These are phyloP conservation scores for Drosophila recens DNA, from an alignment of 2,888 invertebrate genomes.

Conservation along the genomic window DNA sequence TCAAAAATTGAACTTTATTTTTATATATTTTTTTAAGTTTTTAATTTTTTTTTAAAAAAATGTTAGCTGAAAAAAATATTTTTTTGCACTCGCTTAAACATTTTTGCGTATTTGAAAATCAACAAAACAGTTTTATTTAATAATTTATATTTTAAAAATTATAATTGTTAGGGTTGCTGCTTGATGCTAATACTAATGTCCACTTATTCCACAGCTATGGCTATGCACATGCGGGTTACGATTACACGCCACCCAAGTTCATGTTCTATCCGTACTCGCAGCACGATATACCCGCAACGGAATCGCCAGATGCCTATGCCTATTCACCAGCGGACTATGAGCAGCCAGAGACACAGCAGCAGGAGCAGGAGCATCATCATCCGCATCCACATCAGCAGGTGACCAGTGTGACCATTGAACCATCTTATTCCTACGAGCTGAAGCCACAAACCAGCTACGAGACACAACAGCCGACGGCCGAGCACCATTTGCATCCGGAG, in stretches of 20 bases:
- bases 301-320: constrained; percentile 63
- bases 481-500: constrained; percentile 51
- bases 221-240: constrained; percentile 82
- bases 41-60: too few relatives aligned
- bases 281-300: constrained; percentile 86
- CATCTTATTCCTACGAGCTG: constrained; percentile 86
- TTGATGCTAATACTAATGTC: neutral
- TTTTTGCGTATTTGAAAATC: too few relatives aligned
- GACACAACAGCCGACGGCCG: constrained; percentile 34
- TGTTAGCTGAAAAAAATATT: too few relatives aligned
- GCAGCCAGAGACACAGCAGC: constrained; percentile 43
- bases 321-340: constrained; percentile 65
- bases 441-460: constrained; percentile 79
- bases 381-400: constrained; percentile 61
- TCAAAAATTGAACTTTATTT: too few relatives aligned
- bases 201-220: constrained; percentile 79
- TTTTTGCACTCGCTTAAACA: too few relatives aligned
- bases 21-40: too few relatives aligned
- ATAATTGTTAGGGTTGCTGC: too few relatives aligned
- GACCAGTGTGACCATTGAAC: constrained; percentile 86
- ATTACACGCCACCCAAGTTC: constrained; percentile 86
- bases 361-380: constrained; percentile 8
- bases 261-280: constrained; percentile 90
- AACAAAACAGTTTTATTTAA: too few relatives aligned
- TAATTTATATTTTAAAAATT: too few relatives aligned